Evolutionary conservation across 2,797 vertebrate genomes (phyloP).

Genomic region (Lepilemur ruficaudatus): DNA sequence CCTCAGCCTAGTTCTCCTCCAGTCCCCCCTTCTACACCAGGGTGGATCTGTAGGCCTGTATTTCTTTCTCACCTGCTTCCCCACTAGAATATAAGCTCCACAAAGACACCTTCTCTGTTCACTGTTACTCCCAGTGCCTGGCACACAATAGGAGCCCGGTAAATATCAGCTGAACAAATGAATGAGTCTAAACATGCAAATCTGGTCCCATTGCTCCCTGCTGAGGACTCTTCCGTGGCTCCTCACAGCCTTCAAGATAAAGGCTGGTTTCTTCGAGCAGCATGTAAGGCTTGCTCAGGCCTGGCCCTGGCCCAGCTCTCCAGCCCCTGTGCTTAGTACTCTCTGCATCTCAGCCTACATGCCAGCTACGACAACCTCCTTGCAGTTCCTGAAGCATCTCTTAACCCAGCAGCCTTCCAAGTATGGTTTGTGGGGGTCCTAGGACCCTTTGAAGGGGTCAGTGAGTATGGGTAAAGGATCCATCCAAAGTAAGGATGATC

Average conservation of each 20-base stretch:
- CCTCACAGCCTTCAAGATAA: neutral
- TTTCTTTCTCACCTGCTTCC: neutral
- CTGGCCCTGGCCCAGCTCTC: neutral
- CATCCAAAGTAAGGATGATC: neutral
- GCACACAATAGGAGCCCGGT: neutral
- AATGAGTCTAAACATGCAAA: neutral
- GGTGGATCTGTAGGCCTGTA: neutral
- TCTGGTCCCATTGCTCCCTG: neutral
- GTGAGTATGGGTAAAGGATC: neutral
- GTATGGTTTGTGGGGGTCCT: neutral
- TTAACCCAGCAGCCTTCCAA: neutral
- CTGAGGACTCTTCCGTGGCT: neutral
- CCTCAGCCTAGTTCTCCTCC: neutral
- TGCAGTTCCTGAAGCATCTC: neutral
- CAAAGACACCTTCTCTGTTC: neutral
- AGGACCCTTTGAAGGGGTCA: neutral
- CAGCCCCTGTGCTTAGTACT: neutral
- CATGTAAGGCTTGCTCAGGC: neutral
- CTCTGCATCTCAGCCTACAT: neutral
- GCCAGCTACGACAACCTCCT: neutral
- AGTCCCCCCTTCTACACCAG: neutral
- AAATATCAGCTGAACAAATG: neutral
- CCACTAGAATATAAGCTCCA: neutral
- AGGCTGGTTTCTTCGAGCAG: neutral
- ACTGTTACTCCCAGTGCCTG: neutral